phyloP scores from a whole-genome alignment of 2,797 vertebrate genomes.

The Phrynocephalus vlangalii region DNA sequence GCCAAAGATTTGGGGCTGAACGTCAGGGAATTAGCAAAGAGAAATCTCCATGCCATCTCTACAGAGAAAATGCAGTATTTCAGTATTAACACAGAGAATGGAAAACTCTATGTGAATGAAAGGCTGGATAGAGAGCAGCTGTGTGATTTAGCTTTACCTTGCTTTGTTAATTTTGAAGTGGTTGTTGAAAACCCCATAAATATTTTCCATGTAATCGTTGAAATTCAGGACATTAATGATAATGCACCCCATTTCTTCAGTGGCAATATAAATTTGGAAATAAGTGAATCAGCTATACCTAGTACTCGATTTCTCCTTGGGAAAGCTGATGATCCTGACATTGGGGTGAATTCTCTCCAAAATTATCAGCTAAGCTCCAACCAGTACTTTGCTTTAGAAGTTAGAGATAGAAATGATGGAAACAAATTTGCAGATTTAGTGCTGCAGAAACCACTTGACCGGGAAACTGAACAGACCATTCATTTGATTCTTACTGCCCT shows the following conservation, averaged over 20 bases:
- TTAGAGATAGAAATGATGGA: conserved; percentile 68
- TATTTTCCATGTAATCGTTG: conserved; percentile 70
- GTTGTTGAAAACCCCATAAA: conserved; percentile 81
- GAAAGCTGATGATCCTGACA: conserved; percentile 70
- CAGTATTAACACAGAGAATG: conserved; percentile 33
- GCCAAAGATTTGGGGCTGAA: conserved; percentile 43
- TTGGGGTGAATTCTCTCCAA: conserved; percentile 71
- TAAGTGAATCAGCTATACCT: conserved; percentile 62
- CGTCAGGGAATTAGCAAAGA: conserved; percentile 52
- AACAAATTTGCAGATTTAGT: conserved; percentile 67
- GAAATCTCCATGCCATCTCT: conserved; percentile 54
- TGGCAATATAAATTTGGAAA: conserved; percentile 57
- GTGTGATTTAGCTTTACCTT: conserved; percentile 61
- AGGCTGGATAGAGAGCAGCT: conserved; percentile 65
- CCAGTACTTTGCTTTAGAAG: conserved; percentile 65
- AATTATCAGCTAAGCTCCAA: conserved; percentile 71
- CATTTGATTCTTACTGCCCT: conserved; percentile 64
- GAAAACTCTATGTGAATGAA: conserved; percentile 47
- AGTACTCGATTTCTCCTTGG: conserved; percentile 69
- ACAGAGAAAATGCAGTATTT: conserved; percentile 60
- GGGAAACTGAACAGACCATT: conserved; percentile 67
- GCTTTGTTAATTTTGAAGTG: conserved; percentile 74
- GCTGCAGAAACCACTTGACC: conserved; percentile 72
- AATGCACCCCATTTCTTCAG: conserved; percentile 61
- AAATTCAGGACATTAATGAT: conserved; percentile 66